phyloP scores from a whole-genome alignment of 1,140 invertebrate genomes.

The Rhagoletis zephyria region DNA sequence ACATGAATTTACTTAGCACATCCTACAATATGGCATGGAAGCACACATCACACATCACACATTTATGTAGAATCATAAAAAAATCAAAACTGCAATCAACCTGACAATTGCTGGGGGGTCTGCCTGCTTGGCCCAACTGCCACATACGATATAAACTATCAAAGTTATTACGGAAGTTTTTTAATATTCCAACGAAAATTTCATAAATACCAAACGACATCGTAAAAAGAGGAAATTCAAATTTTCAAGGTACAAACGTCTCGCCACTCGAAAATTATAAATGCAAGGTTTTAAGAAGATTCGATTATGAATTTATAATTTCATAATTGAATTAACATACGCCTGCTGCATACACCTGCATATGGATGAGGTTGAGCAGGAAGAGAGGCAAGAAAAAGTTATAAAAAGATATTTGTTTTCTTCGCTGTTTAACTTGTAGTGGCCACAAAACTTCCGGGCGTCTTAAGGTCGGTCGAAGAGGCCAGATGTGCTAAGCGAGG shows the following conservation, averaged over 20 bases:
- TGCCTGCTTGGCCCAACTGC: background rate
- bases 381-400: background rate
- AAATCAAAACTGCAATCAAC: background rate
- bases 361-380: background rate
- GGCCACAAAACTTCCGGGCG: slow-evolving; percentile 17
- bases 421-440: background rate
- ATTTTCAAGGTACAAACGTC: background rate
- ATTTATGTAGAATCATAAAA: background rate
- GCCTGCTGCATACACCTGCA: background rate
- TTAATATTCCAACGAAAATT: slow-evolving; percentile 18
- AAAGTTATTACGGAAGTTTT: slow-evolving; percentile 46
- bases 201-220: background rate
- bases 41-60: background rate
- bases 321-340: slow-evolving; percentile 21
- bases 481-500: background rate
- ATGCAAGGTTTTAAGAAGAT: background rate
- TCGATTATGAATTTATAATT: slow-evolving; percentile 45
- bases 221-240: slow-evolving; percentile 7
- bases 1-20: background rate
- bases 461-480: background rate
- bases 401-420: background rate
- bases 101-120: background rate
- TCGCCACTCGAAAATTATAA: background rate
- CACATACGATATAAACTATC: slow-evolving; percentile 24
- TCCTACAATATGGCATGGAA: no score